Conservation (phyloP, 2,113 vertebrate genomes). For the Saccopteryx bilineata region DNA sequence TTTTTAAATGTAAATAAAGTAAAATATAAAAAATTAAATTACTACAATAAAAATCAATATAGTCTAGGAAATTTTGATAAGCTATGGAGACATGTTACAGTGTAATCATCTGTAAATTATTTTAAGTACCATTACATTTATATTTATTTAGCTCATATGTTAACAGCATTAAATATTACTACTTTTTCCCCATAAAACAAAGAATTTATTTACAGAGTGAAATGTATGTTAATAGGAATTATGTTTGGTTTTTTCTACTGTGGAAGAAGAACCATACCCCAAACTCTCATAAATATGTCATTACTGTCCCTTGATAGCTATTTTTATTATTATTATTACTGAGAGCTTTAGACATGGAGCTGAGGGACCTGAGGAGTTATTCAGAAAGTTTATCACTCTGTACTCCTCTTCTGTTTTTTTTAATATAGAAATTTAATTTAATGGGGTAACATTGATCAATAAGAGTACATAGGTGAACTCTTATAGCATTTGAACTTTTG, state of each 20-base stretch:
- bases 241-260: not conserved
- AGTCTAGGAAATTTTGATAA: not conserved
- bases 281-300: constrained; percentile 40
- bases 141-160: not conserved
- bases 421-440: too few species aligned
- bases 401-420: not conserved
- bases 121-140: not conserved
- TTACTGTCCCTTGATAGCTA: not conserved
- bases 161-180: not conserved
- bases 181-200: not conserved
- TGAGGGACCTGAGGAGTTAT: not conserved
- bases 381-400: not conserved
- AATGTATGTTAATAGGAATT: not conserved
- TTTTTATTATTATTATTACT: not conserved
- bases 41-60: not conserved
- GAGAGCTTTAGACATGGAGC: not conserved
- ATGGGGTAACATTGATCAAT: too few species aligned
- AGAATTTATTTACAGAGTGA: not conserved
- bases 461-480: too few species aligned
- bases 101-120: not conserved
- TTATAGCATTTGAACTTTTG: too few species aligned
- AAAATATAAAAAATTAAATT: not conserved
- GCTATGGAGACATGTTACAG: not conserved
- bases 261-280: not conserved
- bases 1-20: not conserved